Percentiles rank a stretch among this genome's conserved stretches.
Evolutionary conservation across 2,888 invertebrate species (phyloP).

Genomic region (Chorisops tibialis): DNA sequence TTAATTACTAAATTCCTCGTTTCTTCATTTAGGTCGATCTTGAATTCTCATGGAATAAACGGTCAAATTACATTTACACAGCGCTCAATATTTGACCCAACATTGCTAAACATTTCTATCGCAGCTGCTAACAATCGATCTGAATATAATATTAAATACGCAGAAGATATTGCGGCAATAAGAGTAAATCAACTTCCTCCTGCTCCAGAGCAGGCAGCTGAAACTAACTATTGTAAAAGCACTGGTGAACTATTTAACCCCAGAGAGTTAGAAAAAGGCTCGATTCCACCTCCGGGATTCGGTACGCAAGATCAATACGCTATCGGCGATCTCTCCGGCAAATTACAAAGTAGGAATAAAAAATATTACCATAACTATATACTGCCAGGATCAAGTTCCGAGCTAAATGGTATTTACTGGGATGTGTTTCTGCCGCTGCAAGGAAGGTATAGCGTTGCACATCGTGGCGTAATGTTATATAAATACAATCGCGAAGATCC

Average conservation of each 20-base stretch:
- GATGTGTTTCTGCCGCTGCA: conserved; percentile 82
- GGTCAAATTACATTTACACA: conserved; percentile 77
- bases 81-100: conserved; percentile 79
- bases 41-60: conserved; percentile 74
- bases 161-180: conserved; percentile 68
- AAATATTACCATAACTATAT: conserved; percentile 65
- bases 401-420: conserved; percentile 72
- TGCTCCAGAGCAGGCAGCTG: conserved; percentile 54
- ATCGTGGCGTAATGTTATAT: conserved; percentile 63
- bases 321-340: conserved; percentile 85
- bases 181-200: conserved; percentile 70
- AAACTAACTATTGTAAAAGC: conserved; percentile 60
- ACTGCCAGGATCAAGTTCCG: conserved; percentile 65
- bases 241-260: conserved; percentile 80
- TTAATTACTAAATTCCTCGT: background rate
- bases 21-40: conserved; percentile 58
- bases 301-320: conserved; percentile 89
- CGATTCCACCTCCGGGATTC: conserved; percentile 67
- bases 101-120: conserved; percentile 71
- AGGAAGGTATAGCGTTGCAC: conserved; percentile 73
- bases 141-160: conserved; percentile 69
- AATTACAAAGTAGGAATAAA: conserved; percentile 71
- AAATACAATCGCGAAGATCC: conserved; percentile 44
- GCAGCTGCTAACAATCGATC: conserved; percentile 63
- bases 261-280: conserved; percentile 55